Conservation (phyloP, 2,113 vertebrate species). For the Puntigrus tetrazona region DNA sequence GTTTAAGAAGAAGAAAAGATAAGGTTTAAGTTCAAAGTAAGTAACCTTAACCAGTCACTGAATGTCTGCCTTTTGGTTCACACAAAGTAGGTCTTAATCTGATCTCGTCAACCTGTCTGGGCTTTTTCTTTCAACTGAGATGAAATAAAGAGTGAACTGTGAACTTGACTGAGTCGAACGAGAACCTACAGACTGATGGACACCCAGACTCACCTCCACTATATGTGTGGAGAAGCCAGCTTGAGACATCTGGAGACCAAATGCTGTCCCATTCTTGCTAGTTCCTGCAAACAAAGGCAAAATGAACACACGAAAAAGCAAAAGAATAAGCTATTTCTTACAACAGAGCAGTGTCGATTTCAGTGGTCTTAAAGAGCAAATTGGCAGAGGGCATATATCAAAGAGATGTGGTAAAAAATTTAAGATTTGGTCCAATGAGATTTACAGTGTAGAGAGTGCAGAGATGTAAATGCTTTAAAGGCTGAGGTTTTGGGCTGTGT, state of each 20-base stretch:
- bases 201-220: constrained; percentile 83
- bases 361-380: constrained; percentile 7
- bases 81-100: constrained; percentile 12
- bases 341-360: constrained; percentile 33
- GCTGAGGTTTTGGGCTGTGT: constrained; percentile 31
- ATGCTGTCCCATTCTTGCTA: constrained; percentile 89
- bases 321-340: constrained; percentile 9
- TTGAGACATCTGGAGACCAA: constrained; percentile 96
- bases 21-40: not conserved
- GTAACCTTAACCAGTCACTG: not conserved
- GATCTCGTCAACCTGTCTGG: not conserved
- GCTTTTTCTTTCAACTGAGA: not conserved
- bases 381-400: constrained; percentile 37
- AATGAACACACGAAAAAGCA: constrained; percentile 19
- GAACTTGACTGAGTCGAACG: not conserved
- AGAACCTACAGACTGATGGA: constrained; percentile 30
- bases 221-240: constrained; percentile 94
- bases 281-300: constrained; percentile 77
- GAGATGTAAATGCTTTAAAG: constrained; percentile 44
- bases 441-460: constrained; percentile 36
- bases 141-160: not conserved
- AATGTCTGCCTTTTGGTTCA: not conserved
- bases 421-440: constrained; percentile 42
- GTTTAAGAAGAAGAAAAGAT: constrained; percentile 9
- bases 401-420: constrained; percentile 39